Base-by-base conservation (phyloP, 2,113 vertebrate species). In the Aphelocoma coerulescens region DNA sequence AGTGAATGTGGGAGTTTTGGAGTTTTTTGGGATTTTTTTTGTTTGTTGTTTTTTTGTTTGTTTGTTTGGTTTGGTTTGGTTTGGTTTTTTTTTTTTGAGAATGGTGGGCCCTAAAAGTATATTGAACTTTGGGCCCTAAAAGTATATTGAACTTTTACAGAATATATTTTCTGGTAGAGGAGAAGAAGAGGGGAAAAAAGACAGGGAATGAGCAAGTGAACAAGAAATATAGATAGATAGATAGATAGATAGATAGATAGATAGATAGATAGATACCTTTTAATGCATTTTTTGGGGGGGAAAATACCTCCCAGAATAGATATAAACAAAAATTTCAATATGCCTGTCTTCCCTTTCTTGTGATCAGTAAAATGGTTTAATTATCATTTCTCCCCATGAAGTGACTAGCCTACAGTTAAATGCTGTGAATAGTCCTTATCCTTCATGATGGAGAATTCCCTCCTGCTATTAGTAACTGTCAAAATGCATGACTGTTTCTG, bases 381-480 rank as follows among this genome's bases (percentile, higher is more conserved):
- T 93, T 91, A 48, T 78, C 1, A 37, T 83, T 97, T 91, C 44
- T 93, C 44, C 39, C 39, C 14, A 48, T 2, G 4, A 92, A 89
- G 30, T 2, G 6, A 65, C 46, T 65, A 81, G 61, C 76, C 35
- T 91, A 81, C 76, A 89, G 83, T 91, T 81, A 91, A 86, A 95
- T 87, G 68, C 73, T 95, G n/a, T 87, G 84, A 89, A 75, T 68
- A 95, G 84, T 82, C 73, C 65, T 95, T 57, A 92, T 97, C 89
- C 52, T 82, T 93, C 65, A 84, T 87, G 91, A 87, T 75, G 61
- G 91, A 96, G 86, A 96, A 96, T 95, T 97, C 95, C 86, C 91
- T 93, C 73, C 86, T 95, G 94, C 84, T 95, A 96, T 97, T 97
- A 96, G 80, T 97, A 96, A 89, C 94, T 97, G 96, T 93, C 96